Percentiles rank a stretch among this genome's conserved stretches.
phyloP scores from a whole-genome alignment of 2,113 vertebrate genomes.

The Pygoscelis adeliae region DNA sequence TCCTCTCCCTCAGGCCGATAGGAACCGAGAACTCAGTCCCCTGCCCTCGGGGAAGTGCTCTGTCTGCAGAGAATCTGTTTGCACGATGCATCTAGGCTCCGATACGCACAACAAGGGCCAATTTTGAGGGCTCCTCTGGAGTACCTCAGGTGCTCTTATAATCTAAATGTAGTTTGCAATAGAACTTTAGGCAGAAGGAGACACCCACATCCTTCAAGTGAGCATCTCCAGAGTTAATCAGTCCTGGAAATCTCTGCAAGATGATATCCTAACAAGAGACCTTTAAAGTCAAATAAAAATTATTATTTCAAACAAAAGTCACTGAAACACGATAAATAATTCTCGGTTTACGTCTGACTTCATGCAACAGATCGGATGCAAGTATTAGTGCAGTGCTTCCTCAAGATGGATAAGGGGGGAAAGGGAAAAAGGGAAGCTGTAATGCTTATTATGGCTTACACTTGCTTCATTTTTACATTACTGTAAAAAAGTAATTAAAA shows the following conservation, averaged over 20 bases:
- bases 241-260: not conserved
- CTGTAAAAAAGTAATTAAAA: not conserved
- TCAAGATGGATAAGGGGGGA: not conserved
- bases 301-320: too few species aligned
- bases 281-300: too few species aligned
- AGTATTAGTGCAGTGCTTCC: not conserved
- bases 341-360: not conserved
- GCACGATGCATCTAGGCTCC: not conserved
- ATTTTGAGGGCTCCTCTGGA: not conserved
- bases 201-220: not conserved
- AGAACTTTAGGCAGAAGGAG: not conserved
- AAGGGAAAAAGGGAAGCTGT: not conserved
- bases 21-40: not conserved
- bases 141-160: not conserved
- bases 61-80: not conserved
- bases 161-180: not conserved
- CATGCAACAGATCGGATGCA: fast-evolving
- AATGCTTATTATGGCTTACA: not conserved
- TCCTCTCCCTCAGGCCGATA: not conserved
- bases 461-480: not conserved
- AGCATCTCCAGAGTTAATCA: not conserved
- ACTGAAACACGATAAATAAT: not conserved
- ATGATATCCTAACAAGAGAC: not conserved
- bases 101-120: not conserved
- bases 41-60: fast-evolving